These are phyloP conservation scores for Calonectris borealis DNA, from an alignment of 2,113 vertebrate genomes.

Conservation along the genomic window DNA sequence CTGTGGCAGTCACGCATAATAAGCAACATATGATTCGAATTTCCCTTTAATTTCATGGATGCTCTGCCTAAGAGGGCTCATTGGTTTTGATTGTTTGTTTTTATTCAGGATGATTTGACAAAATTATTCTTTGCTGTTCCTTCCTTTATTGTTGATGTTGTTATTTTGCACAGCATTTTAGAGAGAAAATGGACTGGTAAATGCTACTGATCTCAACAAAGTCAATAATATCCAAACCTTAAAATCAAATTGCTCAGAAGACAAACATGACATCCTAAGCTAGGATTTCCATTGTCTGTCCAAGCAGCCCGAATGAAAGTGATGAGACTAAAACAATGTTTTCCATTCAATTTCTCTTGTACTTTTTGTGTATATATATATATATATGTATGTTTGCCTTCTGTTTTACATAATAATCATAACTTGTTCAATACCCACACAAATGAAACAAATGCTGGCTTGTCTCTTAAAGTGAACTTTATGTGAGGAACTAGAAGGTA, in stretches of 20 bases:
- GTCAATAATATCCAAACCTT: background rate
- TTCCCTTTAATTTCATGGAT: slow-evolving; percentile 35
- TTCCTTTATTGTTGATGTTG: background rate
- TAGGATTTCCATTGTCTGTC: background rate
- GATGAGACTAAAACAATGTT: background rate
- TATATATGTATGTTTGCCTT: background rate
- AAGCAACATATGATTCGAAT: slow-evolving; percentile 53
- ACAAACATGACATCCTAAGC: background rate
- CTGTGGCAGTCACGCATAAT: slow-evolving; percentile 15
- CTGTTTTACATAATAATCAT: background rate
- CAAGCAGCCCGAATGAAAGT: background rate
- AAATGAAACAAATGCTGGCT: background rate
- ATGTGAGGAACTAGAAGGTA: background rate
- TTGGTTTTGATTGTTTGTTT: slow-evolving; percentile 58
- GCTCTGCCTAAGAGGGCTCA: slow-evolving; percentile 18
- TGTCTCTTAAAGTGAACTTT: background rate
- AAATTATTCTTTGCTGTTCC: background rate
- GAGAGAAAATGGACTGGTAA: background rate
- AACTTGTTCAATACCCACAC: background rate
- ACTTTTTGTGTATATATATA: background rate
- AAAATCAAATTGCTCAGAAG: slow-evolving; percentile 1
- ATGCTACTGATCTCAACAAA: background rate
- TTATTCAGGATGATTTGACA: slow-evolving; percentile 27
- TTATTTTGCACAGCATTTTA: slow-evolving; percentile 18
- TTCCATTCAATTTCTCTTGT: background rate